phyloP scores from a whole-genome alignment of 2,113 vertebrate genomes.

The Cebus imitator region DNA sequence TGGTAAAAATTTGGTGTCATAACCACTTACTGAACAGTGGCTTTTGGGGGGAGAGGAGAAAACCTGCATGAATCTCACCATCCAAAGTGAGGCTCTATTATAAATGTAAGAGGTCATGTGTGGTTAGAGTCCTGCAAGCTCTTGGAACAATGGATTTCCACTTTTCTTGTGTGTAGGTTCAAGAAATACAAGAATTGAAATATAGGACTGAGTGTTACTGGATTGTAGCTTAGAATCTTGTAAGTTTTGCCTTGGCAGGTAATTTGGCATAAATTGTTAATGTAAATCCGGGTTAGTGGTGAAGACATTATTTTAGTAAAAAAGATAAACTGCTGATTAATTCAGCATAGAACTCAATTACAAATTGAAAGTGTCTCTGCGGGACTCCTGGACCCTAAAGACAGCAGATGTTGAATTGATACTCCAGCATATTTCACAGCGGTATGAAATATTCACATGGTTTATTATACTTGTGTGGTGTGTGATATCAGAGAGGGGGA shows the following conservation, averaged over 20 bases:
- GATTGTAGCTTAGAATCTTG: slow-evolving; percentile 72
- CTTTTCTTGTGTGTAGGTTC: slow-evolving; percentile 3
- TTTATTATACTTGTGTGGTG: slow-evolving; percentile 90
- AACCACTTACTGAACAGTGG: neutral
- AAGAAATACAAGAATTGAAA: slow-evolving; percentile 72
- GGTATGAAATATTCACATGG: slow-evolving; percentile 97
- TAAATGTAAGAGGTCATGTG: neutral
- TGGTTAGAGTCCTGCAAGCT: neutral
- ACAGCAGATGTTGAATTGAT: slow-evolving; percentile 96
- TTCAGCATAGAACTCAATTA: slow-evolving; percentile 99
- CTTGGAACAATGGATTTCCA: slow-evolving; percentile 66
- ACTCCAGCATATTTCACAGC: slow-evolving; percentile 95
- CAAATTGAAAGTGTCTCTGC: slow-evolving; percentile 96
- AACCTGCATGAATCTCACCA: neutral
- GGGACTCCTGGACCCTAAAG: slow-evolving; percentile 89
- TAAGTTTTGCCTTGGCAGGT: slow-evolving; percentile 86
- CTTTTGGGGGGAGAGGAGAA: neutral
- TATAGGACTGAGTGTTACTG: slow-evolving; percentile 60
- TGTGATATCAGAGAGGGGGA: slow-evolving; percentile 72
- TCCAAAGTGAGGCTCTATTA: neutral
- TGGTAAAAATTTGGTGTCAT: slow-evolving; percentile 21
- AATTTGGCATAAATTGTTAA: slow-evolving; percentile 91
- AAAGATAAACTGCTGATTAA: slow-evolving; percentile 99
- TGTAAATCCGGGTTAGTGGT: slow-evolving; percentile 89
- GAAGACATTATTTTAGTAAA: slow-evolving; percentile 94